Conservation (phyloP, 2,113 vertebrate genomes). For the Rhea americana region DNA sequence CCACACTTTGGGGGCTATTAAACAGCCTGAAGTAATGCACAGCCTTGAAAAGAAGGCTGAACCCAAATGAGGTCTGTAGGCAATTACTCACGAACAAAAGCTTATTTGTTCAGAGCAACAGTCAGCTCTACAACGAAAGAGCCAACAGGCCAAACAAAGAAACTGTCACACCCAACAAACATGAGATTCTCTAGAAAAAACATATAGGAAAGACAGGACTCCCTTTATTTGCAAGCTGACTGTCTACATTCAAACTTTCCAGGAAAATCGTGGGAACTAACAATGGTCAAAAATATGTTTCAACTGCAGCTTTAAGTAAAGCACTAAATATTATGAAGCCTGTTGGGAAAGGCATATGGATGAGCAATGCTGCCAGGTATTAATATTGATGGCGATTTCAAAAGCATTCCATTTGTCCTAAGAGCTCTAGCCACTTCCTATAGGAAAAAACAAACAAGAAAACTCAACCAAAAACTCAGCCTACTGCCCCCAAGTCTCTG, state of each 20-base stretch:
- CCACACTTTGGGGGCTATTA: background rate
- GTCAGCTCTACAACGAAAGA: background rate
- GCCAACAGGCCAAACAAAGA: accelerated
- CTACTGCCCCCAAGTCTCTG: too few species aligned
- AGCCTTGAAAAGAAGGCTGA: background rate
- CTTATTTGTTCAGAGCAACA: background rate
- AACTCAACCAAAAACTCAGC: background rate
- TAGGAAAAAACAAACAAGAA: background rate
- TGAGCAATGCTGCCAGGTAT: background rate
- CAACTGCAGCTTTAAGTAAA: background rate
- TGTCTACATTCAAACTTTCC: background rate
- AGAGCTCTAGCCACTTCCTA: background rate
- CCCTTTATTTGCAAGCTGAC: background rate
- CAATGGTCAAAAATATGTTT: background rate
- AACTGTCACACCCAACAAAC: accelerated
- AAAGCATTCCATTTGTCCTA: background rate
- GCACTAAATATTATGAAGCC: accelerated
- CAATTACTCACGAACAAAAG: accelerated
- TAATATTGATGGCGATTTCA: background rate
- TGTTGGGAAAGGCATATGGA: background rate
- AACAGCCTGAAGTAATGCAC: background rate
- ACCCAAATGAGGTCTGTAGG: accelerated
- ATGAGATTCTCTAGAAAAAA: background rate
- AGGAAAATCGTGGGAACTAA: background rate
- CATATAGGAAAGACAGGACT: accelerated